Percentiles rank a stretch among this genome's conserved stretches.
Evolutionary conservation across 2,888 invertebrate genomes (phyloP).

Genomic region (Eugnorisma glareosa): DNA sequence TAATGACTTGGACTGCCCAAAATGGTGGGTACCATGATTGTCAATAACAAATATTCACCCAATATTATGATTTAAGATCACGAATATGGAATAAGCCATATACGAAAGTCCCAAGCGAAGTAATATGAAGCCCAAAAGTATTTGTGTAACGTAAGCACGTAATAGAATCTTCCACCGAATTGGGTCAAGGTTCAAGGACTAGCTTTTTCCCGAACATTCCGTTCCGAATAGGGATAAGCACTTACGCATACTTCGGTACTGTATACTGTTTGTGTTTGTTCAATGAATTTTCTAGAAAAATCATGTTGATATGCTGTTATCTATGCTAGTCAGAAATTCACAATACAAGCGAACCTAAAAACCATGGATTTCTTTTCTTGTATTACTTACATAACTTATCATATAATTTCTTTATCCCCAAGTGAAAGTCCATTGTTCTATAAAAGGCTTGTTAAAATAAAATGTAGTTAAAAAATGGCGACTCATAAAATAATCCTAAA

Average conservation of each 20-base stretch:
- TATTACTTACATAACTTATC: not conserved
- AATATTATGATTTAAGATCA: not conserved
- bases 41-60: constrained; percentile 2
- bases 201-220: constrained; percentile 37
- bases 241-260: not conserved
- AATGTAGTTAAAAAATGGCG: constrained; percentile 15
- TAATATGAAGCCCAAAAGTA: constrained; percentile 25
- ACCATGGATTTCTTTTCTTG: not conserved
- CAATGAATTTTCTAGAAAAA: not conserved
- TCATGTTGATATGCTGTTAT: not conserved
- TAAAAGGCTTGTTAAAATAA: constrained; percentile 39
- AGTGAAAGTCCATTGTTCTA: constrained; percentile 50
- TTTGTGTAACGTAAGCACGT: constrained; percentile 17
- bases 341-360: not conserved
- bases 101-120: not conserved
- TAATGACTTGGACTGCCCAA: constrained; percentile 8
- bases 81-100: constrained; percentile 8
- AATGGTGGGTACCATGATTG: not conserved
- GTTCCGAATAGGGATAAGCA: constrained; percentile 2
- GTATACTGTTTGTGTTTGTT: not conserved
- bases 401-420: constrained; percentile 4
- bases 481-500: constrained; percentile 39
- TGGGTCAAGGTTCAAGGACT: constrained; percentile 55
- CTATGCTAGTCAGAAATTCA: not conserved
- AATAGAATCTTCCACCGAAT: constrained; percentile 8